phyloP scores from a whole-genome alignment of 2,113 vertebrate genomes.

The Mus spicilegus region DNA sequence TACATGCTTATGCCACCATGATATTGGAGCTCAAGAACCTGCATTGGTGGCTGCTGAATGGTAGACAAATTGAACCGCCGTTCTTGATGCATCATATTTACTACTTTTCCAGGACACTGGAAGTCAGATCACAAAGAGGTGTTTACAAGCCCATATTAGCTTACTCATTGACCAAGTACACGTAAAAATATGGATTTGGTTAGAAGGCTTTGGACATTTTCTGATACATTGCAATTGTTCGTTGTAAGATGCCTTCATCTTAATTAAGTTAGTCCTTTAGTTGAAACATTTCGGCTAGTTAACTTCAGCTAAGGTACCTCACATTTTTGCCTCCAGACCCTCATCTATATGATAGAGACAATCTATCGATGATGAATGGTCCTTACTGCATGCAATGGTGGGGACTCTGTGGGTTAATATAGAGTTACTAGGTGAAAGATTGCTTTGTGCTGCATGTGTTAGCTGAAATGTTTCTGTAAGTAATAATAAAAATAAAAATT shows the following conservation, averaged over 20 bases:
- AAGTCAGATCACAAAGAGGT: slow-evolving; percentile 14
- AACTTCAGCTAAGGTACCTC: neutral
- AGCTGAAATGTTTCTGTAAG: slow-evolving; percentile 1
- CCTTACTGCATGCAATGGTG: neutral
- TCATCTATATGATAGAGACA: neutral
- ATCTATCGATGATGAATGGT: no score
- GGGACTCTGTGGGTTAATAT: neutral
- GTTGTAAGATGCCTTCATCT: neutral
- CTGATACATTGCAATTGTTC: neutral
- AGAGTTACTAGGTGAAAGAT: neutral
- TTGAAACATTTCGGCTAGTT: neutral
- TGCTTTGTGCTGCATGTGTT: neutral
- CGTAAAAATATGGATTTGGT: neutral
- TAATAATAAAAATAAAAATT: neutral
- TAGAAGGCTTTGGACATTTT: neutral
- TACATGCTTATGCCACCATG: slow-evolving; percentile 90
- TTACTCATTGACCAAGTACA: neutral
- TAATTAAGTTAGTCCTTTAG: neutral
- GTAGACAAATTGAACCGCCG: slow-evolving; percentile 79
- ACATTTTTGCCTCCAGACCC: neutral
- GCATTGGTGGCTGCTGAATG: slow-evolving; percentile 83
- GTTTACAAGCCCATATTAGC: neutral
- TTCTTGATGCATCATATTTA: slow-evolving; percentile 89
- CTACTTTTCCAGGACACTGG: slow-evolving; percentile 85
- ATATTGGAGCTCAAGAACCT: slow-evolving; percentile 90